Percentiles rank a stretch among this genome's conserved stretches.
phyloP scores from a whole-genome alignment of 92 coral and sea anemone species.

The Epizoanthus rinbou region DNA sequence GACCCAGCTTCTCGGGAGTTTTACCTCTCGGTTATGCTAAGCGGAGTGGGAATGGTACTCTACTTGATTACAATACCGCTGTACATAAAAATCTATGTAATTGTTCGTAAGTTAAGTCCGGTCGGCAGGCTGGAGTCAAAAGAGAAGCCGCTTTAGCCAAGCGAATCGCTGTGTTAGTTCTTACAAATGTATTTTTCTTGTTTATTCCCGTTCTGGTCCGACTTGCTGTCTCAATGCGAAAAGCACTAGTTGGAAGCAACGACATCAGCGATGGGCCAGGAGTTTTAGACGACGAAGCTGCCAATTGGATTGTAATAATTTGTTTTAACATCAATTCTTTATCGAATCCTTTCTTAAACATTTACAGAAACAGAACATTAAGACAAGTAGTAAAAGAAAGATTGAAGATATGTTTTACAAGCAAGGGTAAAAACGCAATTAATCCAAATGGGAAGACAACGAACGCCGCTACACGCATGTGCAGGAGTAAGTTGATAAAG shows the following conservation, averaged over 20 bases:
- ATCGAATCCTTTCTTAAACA: not conserved
- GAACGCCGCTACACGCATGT: too few species aligned
- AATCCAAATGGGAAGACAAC: not conserved
- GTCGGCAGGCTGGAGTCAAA: not conserved
- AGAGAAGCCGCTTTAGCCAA: slow-evolving; percentile 1
- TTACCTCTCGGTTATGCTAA: not conserved
- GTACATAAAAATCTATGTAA: not conserved
- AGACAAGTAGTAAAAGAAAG: not conserved
- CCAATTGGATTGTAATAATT: not conserved
- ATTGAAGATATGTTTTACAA: not conserved
- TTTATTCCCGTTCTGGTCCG: not conserved
- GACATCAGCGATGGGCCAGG: not conserved
- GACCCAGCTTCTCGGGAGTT: not conserved
- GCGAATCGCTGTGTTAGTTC: not conserved
- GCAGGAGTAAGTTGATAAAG: too few species aligned
- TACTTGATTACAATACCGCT: not conserved
- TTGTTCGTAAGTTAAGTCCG: not conserved
- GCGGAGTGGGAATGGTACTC: not conserved
- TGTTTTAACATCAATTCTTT: slow-evolving; percentile 1
- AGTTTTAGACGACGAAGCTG: slow-evolving; percentile 2
- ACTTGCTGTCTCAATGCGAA: not conserved
- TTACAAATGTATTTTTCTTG: not conserved
- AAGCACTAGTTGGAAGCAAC: not conserved
- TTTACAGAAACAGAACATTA: not conserved
- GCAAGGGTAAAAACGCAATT: not conserved